Base-by-base conservation (phyloP, 2,797 vertebrate species). In the Meda fulgida region DNA sequence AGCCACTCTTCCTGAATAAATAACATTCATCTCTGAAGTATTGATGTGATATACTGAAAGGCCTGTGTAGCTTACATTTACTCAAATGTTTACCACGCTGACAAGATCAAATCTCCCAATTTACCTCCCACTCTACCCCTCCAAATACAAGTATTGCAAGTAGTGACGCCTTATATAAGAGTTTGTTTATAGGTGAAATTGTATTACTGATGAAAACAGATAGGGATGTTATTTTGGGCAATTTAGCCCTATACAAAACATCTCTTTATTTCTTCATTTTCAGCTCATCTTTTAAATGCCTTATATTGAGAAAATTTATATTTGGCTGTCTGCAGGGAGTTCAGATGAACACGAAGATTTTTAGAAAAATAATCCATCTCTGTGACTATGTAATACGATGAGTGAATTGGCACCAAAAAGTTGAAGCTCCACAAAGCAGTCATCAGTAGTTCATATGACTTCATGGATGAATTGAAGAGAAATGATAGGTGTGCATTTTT, bases 11-110 rank as follows among this genome's bases (percentile, higher is more conserved):
- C 51, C 53, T 88, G 78, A 91, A 89, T 89, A 85, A 87, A 89
- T 82, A 89, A 82, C 83, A 88, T 84, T 73, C 14, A 77, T 21
- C 72, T 87, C 86, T 75, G 85, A 82, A 79, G 89, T 81, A 51
- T 88, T 92, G 89, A 88, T 87, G 85, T 86, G 89, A 90, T 87
- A 91, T 87, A 91, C 76, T 77, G 70, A 79, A 89, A 84, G 81
- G 90, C 91, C 90, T n/a, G 65, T 90, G 40, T 70, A 84, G 65
- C 75, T 82, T 40, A 84, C 60, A 84, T 86, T 81, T 58, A 87
- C 85, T 88, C 84, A 90, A 92, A 92, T 83, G 89, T 87, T 87
- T 87, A 87, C 73, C 40, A 63, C 67, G 34, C 63, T 82, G 51
- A 31, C 26, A 18, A 21, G 7, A 11, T 71, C 6, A 16, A n/a